phyloP scores from a whole-genome alignment of 2,888 invertebrate genomes.

The Dynastes tityus region DNA sequence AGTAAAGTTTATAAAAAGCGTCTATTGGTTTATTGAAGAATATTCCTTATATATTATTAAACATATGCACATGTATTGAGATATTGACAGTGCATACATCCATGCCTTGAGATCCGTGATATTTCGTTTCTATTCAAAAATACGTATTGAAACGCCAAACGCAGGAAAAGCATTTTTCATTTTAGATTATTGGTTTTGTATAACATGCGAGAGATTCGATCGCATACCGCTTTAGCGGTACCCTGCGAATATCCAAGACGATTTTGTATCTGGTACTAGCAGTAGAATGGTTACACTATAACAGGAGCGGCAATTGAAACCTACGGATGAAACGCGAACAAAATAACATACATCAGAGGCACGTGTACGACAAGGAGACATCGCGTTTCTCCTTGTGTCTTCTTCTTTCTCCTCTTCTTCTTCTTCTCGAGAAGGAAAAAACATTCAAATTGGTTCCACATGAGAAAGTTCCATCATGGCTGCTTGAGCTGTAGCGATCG shows the following conservation, averaged over 20 bases:
- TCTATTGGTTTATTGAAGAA: too few species aligned
- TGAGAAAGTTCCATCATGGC: conserved; percentile 65
- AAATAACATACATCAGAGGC: conserved; percentile 4
- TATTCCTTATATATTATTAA: background rate
- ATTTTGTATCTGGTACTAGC: background rate
- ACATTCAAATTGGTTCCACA: conserved; percentile 64
- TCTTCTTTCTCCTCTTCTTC: conserved; percentile 1
- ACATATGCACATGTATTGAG: background rate
- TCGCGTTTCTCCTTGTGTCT: conserved; percentile 3
- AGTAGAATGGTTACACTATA: background rate
- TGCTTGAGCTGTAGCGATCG: conserved; percentile 57
- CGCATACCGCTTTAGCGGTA: conserved; percentile 11
- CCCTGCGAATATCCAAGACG: conserved; percentile 17
- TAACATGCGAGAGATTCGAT: conserved; percentile 54
- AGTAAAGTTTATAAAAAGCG: too few species aligned
- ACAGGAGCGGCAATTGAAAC: conserved; percentile 22
- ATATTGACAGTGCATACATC: background rate
- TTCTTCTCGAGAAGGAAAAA: conserved; percentile 37
- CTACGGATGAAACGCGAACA: conserved; percentile 5
- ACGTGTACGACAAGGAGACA: conserved; percentile 25
- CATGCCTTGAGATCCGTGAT: background rate
- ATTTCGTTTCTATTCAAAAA: conserved; percentile 24
- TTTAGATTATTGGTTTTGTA: conserved; percentile 63
- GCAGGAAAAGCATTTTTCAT: conserved; percentile 62
- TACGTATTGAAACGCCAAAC: conserved; percentile 57